Evolutionary conservation across 2,797 vertebrate genomes (phyloP), one percentile per base, ranked within the genome.

Genomic region (Toxotes lorentzi): DNA sequence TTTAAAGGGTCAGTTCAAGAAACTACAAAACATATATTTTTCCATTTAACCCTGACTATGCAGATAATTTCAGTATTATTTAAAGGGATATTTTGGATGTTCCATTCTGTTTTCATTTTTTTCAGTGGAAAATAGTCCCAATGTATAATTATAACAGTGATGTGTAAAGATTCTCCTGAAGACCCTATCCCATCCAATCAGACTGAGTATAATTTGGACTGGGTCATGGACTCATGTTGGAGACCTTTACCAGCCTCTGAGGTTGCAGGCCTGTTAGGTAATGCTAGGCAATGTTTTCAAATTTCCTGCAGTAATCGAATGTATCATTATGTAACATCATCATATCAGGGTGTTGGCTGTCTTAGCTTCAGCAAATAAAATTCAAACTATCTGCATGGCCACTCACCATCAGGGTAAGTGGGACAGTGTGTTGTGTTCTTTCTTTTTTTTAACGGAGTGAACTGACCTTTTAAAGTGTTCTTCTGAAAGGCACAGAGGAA

Each of bases 1-100:
- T 66, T 81, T 53, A 27, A 50, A 75, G 38, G 35, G 32, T 68
- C 57, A 81, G 74, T 78, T 82, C 64, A 74, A 40, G 35, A 47
- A 76, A 70, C 45, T 54, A 50, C 60, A 66, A 59, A 32, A 34
- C 2, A 56, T 53, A 13, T 64, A 23, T 16, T 34, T 34, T 64
- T 14, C 19, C 62, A 64, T 19, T 21, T 13, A 21, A 5, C n/a
- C 7, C 7, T 35, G 7, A 2, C 19, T 4, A 48, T 32, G 43
- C 30, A 64, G 27, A 34, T 21, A 32, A 2, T 30, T 47, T 30
- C 3, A 19, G 27, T 34, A 35, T 2, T 14, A 34, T 60, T 5
- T 13, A 12, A 21, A 7, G 19, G 8, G 11, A 10, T n/a, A 11
- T n/a, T 50, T 10, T n/a, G 21, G 11, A 21, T 6, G n/a, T 19